These are phyloP conservation scores for Eupithecia centaureata DNA, from an alignment of 2,888 invertebrate species.

Conservation along the genomic window DNA sequence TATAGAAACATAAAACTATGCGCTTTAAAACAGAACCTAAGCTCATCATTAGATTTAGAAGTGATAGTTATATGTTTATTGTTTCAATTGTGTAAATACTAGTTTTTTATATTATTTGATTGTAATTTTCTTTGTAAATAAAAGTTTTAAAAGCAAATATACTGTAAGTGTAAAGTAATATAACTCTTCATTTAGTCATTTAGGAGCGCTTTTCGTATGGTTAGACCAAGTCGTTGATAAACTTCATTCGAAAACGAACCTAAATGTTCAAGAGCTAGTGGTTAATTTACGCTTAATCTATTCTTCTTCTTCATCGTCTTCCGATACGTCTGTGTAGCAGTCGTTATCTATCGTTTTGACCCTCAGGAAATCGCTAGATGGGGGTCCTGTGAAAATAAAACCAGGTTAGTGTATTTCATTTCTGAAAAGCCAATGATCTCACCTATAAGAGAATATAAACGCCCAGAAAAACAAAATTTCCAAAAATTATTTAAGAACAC, in stretches of 20 bases:
- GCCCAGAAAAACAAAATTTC: too few species aligned
- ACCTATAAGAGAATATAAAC: neutral
- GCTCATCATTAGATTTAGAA: neutral
- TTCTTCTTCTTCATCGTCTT: constrained; percentile 71
- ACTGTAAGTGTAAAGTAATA: neutral
- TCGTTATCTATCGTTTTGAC: constrained; percentile 72
- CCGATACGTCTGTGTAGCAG: constrained; percentile 79
- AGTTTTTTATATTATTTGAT: too few species aligned
- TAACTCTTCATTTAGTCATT: neutral
- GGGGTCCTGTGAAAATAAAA: constrained; percentile 62
- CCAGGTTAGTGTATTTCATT: neutral
- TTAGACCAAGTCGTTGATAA: neutral
- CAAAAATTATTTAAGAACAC: too few species aligned
- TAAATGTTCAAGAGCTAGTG: neutral
- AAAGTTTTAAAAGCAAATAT: neutral
- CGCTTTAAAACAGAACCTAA: constrained; percentile 15
- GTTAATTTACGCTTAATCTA: neutral
- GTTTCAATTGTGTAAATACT: too few species aligned
- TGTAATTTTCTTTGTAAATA: too few species aligned
- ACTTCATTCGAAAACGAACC: constrained; percentile 5
- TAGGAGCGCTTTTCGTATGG: neutral
- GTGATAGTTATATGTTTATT: too few species aligned
- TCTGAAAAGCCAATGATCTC: too few species aligned
- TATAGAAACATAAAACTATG: neutral
- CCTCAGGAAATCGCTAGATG: constrained; percentile 69